Evolutionary conservation across 64 coral and sea anemone species (phyloP).

Genomic region (Stylophora pistillata): DNA sequence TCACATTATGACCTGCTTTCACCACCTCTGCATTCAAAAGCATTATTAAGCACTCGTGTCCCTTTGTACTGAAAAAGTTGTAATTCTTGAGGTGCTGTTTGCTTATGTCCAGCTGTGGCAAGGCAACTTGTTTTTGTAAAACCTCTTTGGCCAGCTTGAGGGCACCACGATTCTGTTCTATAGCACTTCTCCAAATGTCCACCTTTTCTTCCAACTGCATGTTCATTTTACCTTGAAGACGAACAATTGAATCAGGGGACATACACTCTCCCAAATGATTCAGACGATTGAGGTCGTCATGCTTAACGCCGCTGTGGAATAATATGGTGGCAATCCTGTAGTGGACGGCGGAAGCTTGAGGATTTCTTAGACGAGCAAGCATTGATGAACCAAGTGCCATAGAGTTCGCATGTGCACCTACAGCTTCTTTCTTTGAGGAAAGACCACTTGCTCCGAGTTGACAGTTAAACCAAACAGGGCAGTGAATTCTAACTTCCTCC

Average conservation of each 20-base stretch:
- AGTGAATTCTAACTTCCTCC: constrained; percentile 11
- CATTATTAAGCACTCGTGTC: not conserved
- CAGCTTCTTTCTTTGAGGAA: not conserved
- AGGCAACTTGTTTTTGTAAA: not conserved
- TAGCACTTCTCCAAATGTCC: constrained; percentile 1
- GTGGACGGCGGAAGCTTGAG: not conserved
- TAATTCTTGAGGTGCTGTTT: not conserved
- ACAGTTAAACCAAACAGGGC: constrained; percentile 5
- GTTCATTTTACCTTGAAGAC: constrained; percentile 17
- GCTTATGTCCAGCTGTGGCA: not conserved
- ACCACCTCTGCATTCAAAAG: no score
- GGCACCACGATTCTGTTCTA: constrained; percentile 16
- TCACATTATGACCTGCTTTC: no score
- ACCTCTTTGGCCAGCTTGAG: not conserved
- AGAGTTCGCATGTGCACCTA: not conserved
- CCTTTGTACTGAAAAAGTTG: not conserved
- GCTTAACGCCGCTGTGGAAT: constrained; percentile 31
- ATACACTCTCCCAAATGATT: constrained; percentile 31
- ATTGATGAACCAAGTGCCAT: constrained; percentile 3
- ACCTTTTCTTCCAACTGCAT: constrained; percentile 30
- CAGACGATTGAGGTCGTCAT: constrained; percentile 17
- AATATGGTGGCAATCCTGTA: constrained; percentile 29
- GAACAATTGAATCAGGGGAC: constrained; percentile 7
- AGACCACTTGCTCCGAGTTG: constrained; percentile 11
- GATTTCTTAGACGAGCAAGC: constrained; percentile 19